Conservation (phyloP, 2,888 invertebrate genomes). For the Antheraea assamensis region DNA sequence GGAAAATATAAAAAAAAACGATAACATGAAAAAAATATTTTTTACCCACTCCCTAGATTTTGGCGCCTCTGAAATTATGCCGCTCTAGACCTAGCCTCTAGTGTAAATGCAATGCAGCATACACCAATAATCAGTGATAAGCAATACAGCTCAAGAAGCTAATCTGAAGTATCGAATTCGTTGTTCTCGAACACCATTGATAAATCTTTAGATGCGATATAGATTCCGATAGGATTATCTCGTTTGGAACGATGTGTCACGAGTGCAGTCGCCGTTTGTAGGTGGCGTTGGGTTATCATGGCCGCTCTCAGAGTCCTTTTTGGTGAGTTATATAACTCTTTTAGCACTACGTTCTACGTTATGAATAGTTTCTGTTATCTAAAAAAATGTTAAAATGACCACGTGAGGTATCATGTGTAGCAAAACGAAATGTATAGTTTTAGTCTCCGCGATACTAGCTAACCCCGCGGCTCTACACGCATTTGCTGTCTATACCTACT, state of each 20-base stretch:
- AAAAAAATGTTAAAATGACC: no score
- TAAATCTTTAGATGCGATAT: constrained; percentile 24
- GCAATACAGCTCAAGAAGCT: constrained; percentile 21
- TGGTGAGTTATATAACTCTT: constrained; percentile 43
- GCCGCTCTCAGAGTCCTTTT: constrained; percentile 52
- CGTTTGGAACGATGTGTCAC: constrained; percentile 15
- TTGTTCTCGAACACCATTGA: constrained; percentile 28
- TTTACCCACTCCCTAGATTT: no score
- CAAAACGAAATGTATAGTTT: not conserved
- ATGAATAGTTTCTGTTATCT: not conserved
- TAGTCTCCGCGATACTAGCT: no score
- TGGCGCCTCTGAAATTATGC: no score
- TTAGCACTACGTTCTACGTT: not conserved
- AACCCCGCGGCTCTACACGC: no score
- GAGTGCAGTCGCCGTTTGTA: constrained; percentile 34
- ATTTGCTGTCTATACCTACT: no score
- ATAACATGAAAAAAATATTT: no score
- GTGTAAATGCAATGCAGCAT: not conserved
- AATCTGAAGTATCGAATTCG: constrained; percentile 26
- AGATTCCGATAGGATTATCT: constrained; percentile 21
- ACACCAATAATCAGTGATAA: not conserved
- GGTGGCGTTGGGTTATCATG: constrained; percentile 41
- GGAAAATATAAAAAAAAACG: no score
- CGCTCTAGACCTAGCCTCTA: not conserved
- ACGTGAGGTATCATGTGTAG: not conserved